Base-by-base conservation (phyloP, 2,797 vertebrate species). In the Cetoscarus ocellatus region DNA sequence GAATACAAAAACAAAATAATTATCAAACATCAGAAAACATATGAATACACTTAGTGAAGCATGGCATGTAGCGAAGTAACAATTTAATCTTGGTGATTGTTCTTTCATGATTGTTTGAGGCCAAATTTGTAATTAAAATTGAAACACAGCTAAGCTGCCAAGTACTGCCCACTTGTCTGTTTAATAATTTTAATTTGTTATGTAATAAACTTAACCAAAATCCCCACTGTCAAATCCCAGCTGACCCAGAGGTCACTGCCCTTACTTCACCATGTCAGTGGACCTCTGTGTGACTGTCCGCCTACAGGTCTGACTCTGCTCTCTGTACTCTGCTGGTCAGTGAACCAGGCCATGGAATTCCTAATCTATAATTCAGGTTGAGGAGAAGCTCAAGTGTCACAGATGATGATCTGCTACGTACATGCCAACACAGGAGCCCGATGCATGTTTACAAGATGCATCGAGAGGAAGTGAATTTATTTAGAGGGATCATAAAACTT, bases 281-380 rank as follows among this genome's bases (percentile, higher is more conserved):
- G 19, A 11, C 3, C 47, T 48, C 19, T 27, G 7, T 44, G 36
- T 14, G 61, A 3, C 67, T 15, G 61, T 2, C 66, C 57, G 40
- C 17, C 61, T 18, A 1, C 57, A 45, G 53, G 53, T 67, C 63
- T 66, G 66, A 73, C 36, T 57, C 84, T 60, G 57, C 45, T 36
- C 51, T 6, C 67, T 49, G 53, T 63, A 70, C 58, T 59, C 77
- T 17, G 43, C 62, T 13, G 84, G 83, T 80, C 88, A 87, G 69
- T 77, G 87, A 84, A 87, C 91, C 90, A 79, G 80, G 73, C 85
- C 57, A 93, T 94, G 94, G 94, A 96, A 94, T 94, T 95, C 90
- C 89, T 91, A 94, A 39, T 98, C 90, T 94, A 98, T 98, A 95
- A 98, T 98, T 97, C 89, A 97, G 78, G 40, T 1, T 17, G 47